Conservation (phyloP, 1,140 invertebrate genomes). For the Plectrocnemia conspersa region DNA sequence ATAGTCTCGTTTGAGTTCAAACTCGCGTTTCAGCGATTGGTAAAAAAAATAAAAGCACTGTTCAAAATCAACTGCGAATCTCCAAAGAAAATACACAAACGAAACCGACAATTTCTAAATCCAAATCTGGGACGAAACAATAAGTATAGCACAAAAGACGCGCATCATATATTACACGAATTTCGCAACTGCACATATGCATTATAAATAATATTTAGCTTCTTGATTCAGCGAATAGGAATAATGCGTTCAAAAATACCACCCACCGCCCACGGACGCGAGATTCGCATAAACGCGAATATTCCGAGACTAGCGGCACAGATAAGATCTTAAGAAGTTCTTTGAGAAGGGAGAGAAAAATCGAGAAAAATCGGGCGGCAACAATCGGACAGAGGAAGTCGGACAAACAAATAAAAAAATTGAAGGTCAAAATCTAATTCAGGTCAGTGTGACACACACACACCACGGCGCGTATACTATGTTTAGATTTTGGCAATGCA, state of each 20-base stretch:
- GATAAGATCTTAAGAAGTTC: background rate
- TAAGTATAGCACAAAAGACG: too few relatives aligned
- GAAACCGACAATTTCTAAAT: too few relatives aligned
- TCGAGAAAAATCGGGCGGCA: constrained; percentile 2
- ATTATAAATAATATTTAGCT: constrained; percentile 24
- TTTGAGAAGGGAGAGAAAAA: background rate
- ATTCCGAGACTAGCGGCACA: background rate
- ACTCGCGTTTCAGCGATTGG: too few relatives aligned
- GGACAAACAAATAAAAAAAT: constrained; percentile 9
- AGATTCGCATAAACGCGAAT: background rate
- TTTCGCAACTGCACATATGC: constrained; percentile 18
- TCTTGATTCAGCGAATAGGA: constrained; percentile 25
- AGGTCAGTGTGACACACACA: constrained; percentile 23
- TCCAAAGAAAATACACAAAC: too few relatives aligned
- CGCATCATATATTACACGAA: too few relatives aligned
- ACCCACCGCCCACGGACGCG: constrained; percentile 7
- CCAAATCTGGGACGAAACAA: too few relatives aligned
- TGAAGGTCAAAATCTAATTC: constrained; percentile 25
- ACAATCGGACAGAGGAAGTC: constrained; percentile 17
- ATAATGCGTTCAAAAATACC: constrained; percentile 20
- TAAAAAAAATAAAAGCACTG: too few relatives aligned
- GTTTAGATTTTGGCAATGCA: constrained; percentile 24
- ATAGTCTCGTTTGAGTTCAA: too few relatives aligned
- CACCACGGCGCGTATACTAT: constrained; percentile 18
- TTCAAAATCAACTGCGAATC: too few relatives aligned